Conservation (phyloP, 2,888 invertebrate species). For the Oscheius sp. region DNA sequence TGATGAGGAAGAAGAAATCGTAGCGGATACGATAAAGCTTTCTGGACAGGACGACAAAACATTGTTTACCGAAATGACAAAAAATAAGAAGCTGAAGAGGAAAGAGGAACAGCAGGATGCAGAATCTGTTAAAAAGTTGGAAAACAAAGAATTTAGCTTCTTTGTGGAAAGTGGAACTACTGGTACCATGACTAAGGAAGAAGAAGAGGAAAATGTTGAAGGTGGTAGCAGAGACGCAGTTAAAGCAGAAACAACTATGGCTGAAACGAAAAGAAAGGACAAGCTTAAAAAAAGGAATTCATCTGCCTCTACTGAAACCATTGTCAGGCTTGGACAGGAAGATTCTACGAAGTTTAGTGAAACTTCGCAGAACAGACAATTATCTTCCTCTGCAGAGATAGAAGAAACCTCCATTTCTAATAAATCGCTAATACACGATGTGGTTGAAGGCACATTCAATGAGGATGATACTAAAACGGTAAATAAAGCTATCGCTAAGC, state of each 20-base stretch:
- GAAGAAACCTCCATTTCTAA: not conserved
- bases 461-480: not conserved
- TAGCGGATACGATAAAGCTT: too few species aligned
- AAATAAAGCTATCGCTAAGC: not conserved
- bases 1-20: too few species aligned
- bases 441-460: not conserved
- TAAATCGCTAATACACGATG: not conserved
- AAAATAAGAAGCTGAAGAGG: not conserved
- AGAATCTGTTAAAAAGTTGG: not conserved
- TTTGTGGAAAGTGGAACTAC: not conserved
- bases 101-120: not conserved
- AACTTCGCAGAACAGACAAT: not conserved
- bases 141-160: too few species aligned
- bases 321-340: not conserved
- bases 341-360: slow-evolving; percentile 1
- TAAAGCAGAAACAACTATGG: slow-evolving; percentile 33
- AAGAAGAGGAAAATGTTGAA: slow-evolving; percentile 33
- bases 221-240: slow-evolving; percentile 26
- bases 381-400: not conserved
- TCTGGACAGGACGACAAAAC: too few species aligned
- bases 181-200: too few species aligned
- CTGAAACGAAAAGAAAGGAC: slow-evolving; percentile 31
- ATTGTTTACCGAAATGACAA: not conserved
- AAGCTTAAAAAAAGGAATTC: slow-evolving; percentile 21
- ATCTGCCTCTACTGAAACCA: not conserved